Percentiles rank a stretch among this genome's conserved stretches.
These are phyloP conservation scores for Cremastobaeus sp. DNA, from an alignment of 2,888 invertebrate genomes.

Conservation along the genomic window DNA sequence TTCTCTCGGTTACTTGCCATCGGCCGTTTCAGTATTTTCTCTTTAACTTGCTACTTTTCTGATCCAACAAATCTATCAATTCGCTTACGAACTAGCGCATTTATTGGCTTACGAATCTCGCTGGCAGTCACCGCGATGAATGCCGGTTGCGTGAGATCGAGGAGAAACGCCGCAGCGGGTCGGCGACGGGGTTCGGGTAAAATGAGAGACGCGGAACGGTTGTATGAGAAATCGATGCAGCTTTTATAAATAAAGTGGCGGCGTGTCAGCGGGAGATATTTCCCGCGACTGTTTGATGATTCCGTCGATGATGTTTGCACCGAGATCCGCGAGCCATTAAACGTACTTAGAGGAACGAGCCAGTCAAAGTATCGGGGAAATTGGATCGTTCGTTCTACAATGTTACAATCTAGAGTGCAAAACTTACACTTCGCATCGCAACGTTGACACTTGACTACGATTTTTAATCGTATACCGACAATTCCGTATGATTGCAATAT, in stretches of 20 bases:
- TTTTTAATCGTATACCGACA: constrained; percentile 16
- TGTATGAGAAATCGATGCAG: constrained; percentile 23
- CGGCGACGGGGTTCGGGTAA: not conserved
- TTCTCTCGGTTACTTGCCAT: not conserved
- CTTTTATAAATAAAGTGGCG: constrained; percentile 40
- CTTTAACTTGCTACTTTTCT: constrained; percentile 49
- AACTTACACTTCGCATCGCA: constrained; percentile 19
- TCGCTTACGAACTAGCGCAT: constrained; percentile 55
- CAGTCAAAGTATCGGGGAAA: constrained; percentile 41
- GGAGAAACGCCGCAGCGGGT: not conserved
- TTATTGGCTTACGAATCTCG: constrained; percentile 46
- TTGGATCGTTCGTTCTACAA: constrained; percentile 1
- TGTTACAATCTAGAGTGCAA: constrained; percentile 20
- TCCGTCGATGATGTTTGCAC: constrained; percentile 14
- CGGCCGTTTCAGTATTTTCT: constrained; percentile 50
- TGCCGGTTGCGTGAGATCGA: not conserved
- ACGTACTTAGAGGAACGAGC: constrained; percentile 38
- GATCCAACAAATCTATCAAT: constrained; percentile 54
- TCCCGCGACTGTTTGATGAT: constrained; percentile 21
- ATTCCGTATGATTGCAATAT: constrained; percentile 5
- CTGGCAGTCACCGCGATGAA: constrained; percentile 22
- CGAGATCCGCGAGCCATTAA: constrained; percentile 43
- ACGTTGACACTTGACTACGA: constrained; percentile 11
- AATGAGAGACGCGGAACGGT: not conserved
- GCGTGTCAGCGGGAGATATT: constrained; percentile 11